phyloP scores from a whole-genome alignment of 2,797 vertebrate genomes.

The Zenarchopterus dispar region DNA sequence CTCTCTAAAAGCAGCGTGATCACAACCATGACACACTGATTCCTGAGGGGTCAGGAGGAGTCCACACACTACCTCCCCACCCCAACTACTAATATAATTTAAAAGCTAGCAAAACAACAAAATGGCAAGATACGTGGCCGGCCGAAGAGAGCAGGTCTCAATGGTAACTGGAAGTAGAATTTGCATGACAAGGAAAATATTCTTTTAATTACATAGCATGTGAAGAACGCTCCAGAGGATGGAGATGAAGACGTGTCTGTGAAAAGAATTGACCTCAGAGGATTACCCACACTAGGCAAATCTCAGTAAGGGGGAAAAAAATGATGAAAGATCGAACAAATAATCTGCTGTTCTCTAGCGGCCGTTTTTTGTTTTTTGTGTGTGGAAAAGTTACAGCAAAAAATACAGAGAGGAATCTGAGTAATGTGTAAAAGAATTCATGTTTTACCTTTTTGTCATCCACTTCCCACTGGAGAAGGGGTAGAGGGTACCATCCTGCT shows the following conservation, averaged over 20 bases:
- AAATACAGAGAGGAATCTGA: neutral
- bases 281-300: neutral
- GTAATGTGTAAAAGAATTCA: neutral
- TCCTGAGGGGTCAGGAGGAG: neutral
- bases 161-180: neutral
- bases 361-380: too few species aligned
- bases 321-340: neutral
- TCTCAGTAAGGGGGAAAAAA: neutral
- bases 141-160: too few species aligned
- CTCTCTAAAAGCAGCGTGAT: neutral
- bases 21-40: neutral
- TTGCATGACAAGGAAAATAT: neutral
- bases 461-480: constrained; percentile 83
- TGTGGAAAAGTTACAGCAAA: neutral
- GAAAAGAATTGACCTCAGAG: neutral
- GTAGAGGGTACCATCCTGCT: constrained; percentile 84
- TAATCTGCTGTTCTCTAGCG: too few species aligned
- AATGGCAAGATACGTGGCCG: too few species aligned
- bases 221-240: neutral
- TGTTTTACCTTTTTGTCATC: constrained; percentile 64
- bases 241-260: neutral
- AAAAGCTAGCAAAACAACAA: too few species aligned
- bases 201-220: neutral
- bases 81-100: too few species aligned
- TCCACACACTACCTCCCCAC: too few species aligned